Evolutionary conservation across 1,140 invertebrate species (phyloP).

Genomic region (Drosophila arawakana): DNA sequence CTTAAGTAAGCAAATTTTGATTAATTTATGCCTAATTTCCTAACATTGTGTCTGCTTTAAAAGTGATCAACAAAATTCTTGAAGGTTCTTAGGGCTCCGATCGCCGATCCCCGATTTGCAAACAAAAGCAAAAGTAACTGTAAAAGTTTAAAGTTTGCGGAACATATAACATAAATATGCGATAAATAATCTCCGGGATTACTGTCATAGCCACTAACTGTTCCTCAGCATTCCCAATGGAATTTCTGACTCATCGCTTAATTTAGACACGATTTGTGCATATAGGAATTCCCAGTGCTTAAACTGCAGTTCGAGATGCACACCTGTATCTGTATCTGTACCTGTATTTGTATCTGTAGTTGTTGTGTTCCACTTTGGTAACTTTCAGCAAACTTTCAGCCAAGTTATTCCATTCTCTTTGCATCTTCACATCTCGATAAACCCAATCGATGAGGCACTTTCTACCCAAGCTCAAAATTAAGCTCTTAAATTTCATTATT

Average conservation of each 20-base stretch:
- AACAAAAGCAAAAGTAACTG: conserved; percentile 66
- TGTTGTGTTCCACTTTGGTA: conserved; percentile 20
- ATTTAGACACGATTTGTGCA: too few relatives aligned
- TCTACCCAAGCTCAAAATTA: conserved; percentile 26
- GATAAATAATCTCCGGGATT: background rate
- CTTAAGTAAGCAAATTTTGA: conserved; percentile 64
- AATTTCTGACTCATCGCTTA: background rate
- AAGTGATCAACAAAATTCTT: background rate
- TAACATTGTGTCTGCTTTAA: background rate
- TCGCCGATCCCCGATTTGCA: conserved; percentile 9
- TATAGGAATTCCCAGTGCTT: background rate
- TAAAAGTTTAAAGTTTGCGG: conserved; percentile 54
- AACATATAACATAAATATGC: conserved; percentile 12
- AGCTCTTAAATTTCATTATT: conserved; percentile 20
- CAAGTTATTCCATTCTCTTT: conserved; percentile 29
- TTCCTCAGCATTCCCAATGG: background rate
- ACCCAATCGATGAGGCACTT: conserved; percentile 46
- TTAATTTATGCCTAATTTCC: conserved; percentile 72
- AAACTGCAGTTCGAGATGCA: background rate
- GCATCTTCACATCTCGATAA: conserved; percentile 19
- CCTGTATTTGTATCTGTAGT: background rate
- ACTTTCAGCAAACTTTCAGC: conserved; percentile 15
- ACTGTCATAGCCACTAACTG: background rate
- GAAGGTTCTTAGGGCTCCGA: background rate
- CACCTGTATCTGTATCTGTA: background rate